phyloP scores from a whole-genome alignment of 2,113 vertebrate species.

The Nycticryphes semicollaris region DNA sequence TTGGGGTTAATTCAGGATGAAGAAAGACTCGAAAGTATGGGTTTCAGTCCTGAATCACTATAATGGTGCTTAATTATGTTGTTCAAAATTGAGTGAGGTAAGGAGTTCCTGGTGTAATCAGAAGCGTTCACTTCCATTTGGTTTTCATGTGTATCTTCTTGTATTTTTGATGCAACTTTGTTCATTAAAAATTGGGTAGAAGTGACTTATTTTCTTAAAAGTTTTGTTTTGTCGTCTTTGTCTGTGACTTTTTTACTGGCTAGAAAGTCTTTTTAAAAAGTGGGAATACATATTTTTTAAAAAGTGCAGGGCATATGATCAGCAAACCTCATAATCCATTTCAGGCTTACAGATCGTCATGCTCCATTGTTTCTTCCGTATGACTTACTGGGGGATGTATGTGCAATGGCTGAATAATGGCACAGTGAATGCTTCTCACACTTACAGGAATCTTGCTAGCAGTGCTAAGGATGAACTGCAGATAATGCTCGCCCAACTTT shows the following conservation, averaged over 20 bases:
- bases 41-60: neutral
- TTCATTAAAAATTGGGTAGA: neutral
- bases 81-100: neutral
- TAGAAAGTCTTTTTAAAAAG: neutral
- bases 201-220: neutral
- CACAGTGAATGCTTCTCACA: neutral
- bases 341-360: neutral
- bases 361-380: neutral
- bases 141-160: neutral
- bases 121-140: neutral
- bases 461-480: neutral
- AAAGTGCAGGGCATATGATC: neutral
- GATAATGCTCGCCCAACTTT: neutral
- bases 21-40: neutral
- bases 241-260: neutral
- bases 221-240: neutral
- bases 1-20: neutral
- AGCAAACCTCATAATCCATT: neutral
- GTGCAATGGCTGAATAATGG: neutral
- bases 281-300: neutral
- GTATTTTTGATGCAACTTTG: neutral
- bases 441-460: neutral
- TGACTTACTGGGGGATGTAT: neutral
- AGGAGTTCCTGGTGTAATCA: neutral
- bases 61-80: neutral